Conservation (phyloP, 2,797 vertebrate genomes). For the Chrosomus eos region DNA sequence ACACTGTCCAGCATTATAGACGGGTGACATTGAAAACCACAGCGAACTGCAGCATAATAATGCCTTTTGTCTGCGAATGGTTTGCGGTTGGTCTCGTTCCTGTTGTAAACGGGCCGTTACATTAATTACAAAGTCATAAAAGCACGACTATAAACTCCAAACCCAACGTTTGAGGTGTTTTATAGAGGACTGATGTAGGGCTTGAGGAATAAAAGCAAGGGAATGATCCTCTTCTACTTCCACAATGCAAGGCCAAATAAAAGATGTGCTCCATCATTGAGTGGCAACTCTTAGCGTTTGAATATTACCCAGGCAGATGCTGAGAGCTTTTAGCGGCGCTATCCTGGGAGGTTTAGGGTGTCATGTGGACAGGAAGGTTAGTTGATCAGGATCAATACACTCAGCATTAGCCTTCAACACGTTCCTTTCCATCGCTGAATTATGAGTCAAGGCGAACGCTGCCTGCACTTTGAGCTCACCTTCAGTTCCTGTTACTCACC, state of each 20-base stretch:
- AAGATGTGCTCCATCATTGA: constrained; percentile 56
- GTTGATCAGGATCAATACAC: constrained; percentile 61
- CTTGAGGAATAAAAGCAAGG: neutral
- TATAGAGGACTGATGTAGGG: neutral
- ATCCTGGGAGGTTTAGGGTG: constrained; percentile 58
- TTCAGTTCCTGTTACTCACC: constrained; percentile 25
- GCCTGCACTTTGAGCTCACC: constrained; percentile 63
- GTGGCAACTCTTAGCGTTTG: constrained; percentile 50
- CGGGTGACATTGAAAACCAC: neutral
- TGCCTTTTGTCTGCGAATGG: neutral
- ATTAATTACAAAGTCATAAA: neutral
- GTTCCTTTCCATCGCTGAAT: constrained; percentile 38
- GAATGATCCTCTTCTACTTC: constrained; percentile 2
- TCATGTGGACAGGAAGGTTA: constrained; percentile 63
- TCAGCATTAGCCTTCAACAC: constrained; percentile 57
- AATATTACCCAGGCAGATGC: constrained; percentile 50
- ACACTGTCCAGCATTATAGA: neutral
- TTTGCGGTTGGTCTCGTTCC: neutral
- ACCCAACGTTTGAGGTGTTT: neutral
- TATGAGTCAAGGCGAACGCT: constrained; percentile 44
- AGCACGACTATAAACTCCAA: neutral
- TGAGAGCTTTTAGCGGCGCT: constrained; percentile 53
- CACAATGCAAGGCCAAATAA: constrained; percentile 9
- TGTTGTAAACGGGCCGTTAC: neutral
- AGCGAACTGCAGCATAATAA: neutral